phyloP scores from a whole-genome alignment of 2,888 invertebrate genomes.

The Aphidius colemani region DNA sequence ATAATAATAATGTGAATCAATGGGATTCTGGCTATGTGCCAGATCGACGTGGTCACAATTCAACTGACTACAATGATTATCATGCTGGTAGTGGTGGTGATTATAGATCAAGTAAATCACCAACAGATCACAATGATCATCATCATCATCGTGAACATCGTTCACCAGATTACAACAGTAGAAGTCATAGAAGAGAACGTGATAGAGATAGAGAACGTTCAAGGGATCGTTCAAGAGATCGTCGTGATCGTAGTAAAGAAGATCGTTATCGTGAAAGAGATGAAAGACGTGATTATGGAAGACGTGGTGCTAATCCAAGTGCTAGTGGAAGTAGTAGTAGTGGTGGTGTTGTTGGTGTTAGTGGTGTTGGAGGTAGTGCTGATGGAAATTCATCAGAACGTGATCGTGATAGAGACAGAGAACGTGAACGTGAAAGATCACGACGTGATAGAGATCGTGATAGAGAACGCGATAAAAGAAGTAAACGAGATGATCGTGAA shows the following conservation, averaged over 20 bases:
- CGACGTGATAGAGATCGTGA: slow-evolving; percentile 53
- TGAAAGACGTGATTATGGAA: slow-evolving; percentile 52
- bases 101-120: slow-evolving; percentile 39
- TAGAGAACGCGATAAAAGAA: slow-evolving; percentile 47
- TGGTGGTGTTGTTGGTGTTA: slow-evolving; percentile 42
- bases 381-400: slow-evolving; percentile 48
- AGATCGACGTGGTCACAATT: slow-evolving; percentile 42
- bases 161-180: slow-evolving; percentile 49
- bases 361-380: slow-evolving; percentile 45
- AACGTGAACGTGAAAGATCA: slow-evolving; percentile 49
- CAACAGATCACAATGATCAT: slow-evolving; percentile 50
- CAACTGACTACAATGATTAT: slow-evolving; percentile 49
- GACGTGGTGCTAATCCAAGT: slow-evolving; percentile 46
- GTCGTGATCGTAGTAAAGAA: slow-evolving; percentile 32
- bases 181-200: slow-evolving; percentile 43
- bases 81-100: slow-evolving; percentile 5
- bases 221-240: slow-evolving; percentile 40
- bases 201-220: slow-evolving; percentile 34
- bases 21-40: slow-evolving; percentile 58
- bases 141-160: slow-evolving; percentile 48
- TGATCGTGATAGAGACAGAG: slow-evolving; percentile 36
- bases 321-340: slow-evolving; percentile 44
- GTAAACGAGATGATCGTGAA: slow-evolving; percentile 43
- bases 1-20: slow-evolving; percentile 34
- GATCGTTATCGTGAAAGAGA: slow-evolving; percentile 43